These are phyloP conservation scores for Aleiodes leptofemur DNA, from an alignment of 2,888 invertebrate genomes.

Conservation along the genomic window DNA sequence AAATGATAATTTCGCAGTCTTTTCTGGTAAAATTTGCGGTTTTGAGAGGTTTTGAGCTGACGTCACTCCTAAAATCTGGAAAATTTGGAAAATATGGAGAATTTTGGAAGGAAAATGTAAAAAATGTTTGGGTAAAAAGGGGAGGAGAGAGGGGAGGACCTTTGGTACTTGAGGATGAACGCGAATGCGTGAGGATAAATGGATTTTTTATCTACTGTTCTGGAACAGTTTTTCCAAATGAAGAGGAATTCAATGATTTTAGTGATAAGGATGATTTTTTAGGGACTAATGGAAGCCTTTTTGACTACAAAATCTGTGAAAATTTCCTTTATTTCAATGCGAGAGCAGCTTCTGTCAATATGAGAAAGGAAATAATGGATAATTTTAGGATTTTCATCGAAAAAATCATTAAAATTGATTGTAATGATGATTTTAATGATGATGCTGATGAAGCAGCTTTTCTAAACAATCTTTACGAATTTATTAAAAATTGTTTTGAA, in stretches of 20 bases:
- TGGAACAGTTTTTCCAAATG: slow-evolving; percentile 38
- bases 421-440: neutral
- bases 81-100: slow-evolving; percentile 44
- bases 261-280: neutral
- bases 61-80: slow-evolving; percentile 37
- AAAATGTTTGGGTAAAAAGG: slow-evolving; percentile 2
- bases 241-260: slow-evolving; percentile 45
- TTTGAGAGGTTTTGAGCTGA: slow-evolving; percentile 2
- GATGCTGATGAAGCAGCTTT: slow-evolving; percentile 31
- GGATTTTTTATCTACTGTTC: slow-evolving; percentile 62
- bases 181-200: slow-evolving; percentile 61
- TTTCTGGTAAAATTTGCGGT: slow-evolving; percentile 58
- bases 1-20: slow-evolving; percentile 56
- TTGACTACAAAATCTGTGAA: slow-evolving; percentile 43
- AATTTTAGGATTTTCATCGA: slow-evolving; percentile 62
- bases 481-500: slow-evolving; percentile 67
- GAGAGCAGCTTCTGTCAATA: slow-evolving; percentile 59
- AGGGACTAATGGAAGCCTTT: too few species aligned
- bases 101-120: slow-evolving; percentile 8
- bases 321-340: slow-evolving; percentile 65
- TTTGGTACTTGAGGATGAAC: slow-evolving; percentile 14
- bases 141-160: neutral
- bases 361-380: slow-evolving; percentile 64
- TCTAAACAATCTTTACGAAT: slow-evolving; percentile 51
- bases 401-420: slow-evolving; percentile 56